A percentile compares a stretch with the other conserved stretches of the same genome.
These are phyloP conservation scores for Helobdella robusta DNA, from an alignment of 2,888 invertebrate genomes.

Conservation along the genomic window DNA sequence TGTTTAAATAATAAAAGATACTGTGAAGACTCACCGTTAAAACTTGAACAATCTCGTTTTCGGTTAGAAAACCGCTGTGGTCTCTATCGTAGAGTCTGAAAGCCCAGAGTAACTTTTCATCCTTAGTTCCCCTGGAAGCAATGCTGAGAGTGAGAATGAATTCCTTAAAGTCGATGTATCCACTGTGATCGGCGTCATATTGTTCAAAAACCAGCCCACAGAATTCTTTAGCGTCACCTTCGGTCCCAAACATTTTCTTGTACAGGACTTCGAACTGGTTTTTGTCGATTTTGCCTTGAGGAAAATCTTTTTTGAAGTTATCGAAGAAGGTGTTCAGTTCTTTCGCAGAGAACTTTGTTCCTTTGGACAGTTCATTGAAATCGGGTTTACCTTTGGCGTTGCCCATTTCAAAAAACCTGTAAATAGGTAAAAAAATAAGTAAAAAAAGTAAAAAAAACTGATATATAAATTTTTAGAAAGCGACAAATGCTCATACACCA, in stretches of 20 bases:
- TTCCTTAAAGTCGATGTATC: conserved; percentile 18
- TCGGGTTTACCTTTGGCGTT: conserved; percentile 24
- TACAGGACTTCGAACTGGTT: conserved; percentile 16
- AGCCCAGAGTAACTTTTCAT: conserved; percentile 22
- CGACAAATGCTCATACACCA: too few relatives aligned
- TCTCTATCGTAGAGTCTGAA: conserved; percentile 20
- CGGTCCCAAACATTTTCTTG: conserved; percentile 22
- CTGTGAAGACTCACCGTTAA: conserved; percentile 12
- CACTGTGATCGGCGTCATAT: conserved; percentile 22
- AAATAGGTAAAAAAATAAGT: too few relatives aligned
- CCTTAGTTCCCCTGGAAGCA: conserved; percentile 14
- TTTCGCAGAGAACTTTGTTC: conserved; percentile 20
- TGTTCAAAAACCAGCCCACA: conserved; percentile 23
- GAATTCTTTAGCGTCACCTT: conserved; percentile 22
- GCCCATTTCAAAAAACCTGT: conserved; percentile 16
- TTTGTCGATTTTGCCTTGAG: conserved; percentile 8
- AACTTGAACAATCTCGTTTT: conserved; percentile 16
- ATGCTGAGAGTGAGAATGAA: conserved; percentile 21
- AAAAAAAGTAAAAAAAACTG: too few relatives aligned
- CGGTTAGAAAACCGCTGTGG: conserved; percentile 15
- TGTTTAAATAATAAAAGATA: not conserved
- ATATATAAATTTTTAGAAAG: too few relatives aligned
- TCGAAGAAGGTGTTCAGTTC: conserved; percentile 5
- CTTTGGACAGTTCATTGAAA: conserved; percentile 25
- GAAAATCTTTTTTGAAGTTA: conserved; percentile 13